Evolutionary conservation across 2,797 vertebrate genomes (phyloP).

Genomic region (Pangasius sanitwongsei): DNA sequence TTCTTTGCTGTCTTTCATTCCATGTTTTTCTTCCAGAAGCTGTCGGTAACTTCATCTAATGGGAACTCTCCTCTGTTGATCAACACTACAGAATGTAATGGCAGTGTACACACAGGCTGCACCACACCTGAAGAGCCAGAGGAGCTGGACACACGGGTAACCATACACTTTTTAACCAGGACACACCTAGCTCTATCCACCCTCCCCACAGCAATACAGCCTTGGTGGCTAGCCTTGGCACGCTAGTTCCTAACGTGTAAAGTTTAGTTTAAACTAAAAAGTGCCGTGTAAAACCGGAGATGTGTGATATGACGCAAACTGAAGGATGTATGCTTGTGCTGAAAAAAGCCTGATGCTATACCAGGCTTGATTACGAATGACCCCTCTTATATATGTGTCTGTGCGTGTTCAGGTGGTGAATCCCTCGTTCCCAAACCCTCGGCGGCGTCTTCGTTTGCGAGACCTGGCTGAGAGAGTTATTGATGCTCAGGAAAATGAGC

Average conservation of each 20-base stretch:
- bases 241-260: neutral
- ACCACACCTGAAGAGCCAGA: conserved; percentile 83
- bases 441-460: conserved; percentile 84
- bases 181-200: neutral
- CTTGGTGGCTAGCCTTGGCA: neutral
- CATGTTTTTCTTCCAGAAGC: conserved; percentile 66
- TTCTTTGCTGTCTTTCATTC: conserved; percentile 1
- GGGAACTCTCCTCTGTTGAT: conserved; percentile 79
- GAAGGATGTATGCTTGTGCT: neutral
- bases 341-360: neutral
- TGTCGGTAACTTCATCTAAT: conserved; percentile 79
- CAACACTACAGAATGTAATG: conserved; percentile 85
- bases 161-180: neutral
- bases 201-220: neutral
- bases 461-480: conserved; percentile 90
- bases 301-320: neutral
- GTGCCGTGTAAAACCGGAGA: neutral
- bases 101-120: conserved; percentile 79
- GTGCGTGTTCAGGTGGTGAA: conserved; percentile 81
- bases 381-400: neutral
- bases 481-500: conserved; percentile 91
- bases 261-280: neutral
- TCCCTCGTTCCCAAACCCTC: conserved; percentile 92
- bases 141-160: conserved; percentile 83
- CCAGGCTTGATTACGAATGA: neutral